Conservation (phyloP, 92 coral and sea anemone genomes). For the Porites evermanni region DNA sequence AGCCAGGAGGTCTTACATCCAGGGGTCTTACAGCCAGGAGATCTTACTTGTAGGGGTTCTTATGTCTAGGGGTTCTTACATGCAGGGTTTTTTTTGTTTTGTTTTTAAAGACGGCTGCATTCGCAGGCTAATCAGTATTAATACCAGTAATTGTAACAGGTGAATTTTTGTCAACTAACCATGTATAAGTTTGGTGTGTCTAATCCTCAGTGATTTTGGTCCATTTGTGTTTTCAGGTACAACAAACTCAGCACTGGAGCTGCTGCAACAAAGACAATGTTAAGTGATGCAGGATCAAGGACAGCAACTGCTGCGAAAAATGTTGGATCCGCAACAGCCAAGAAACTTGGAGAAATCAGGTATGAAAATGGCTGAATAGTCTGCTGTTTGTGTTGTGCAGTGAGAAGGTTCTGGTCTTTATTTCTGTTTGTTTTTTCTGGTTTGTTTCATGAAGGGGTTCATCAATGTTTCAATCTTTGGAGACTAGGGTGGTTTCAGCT, state of each 20-base stretch:
- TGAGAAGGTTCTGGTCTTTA: not conserved
- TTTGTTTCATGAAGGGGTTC: slow-evolving; percentile 70
- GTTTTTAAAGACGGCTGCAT: no score
- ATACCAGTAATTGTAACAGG: no score
- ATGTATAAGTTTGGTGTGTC: not conserved
- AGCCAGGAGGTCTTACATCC: no score
- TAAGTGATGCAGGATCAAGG: slow-evolving; percentile 90
- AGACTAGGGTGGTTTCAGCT: slow-evolving; percentile 86
- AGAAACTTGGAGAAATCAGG: slow-evolving; percentile 97
- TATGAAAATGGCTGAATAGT: slow-evolving; percentile 5
- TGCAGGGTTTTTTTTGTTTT: no score
- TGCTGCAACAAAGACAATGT: slow-evolving; percentile 71
- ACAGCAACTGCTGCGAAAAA: slow-evolving; percentile 85
- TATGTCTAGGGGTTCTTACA: no score
- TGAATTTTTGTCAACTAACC: no score
- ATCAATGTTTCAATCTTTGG: slow-evolving; percentile 86
- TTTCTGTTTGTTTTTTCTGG: not conserved
- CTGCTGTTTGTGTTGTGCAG: not conserved
- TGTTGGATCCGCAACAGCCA: slow-evolving; percentile 91
- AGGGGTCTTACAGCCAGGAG: no score
- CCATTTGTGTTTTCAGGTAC: slow-evolving; percentile 59
- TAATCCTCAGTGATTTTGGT: not conserved
- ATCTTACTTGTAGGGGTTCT: no score
- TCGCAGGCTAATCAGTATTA: no score
- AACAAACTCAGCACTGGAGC: slow-evolving; percentile 94